Conservation (phyloP, 1,140 invertebrate genomes). For the Conopomorpha cramerella region DNA sequence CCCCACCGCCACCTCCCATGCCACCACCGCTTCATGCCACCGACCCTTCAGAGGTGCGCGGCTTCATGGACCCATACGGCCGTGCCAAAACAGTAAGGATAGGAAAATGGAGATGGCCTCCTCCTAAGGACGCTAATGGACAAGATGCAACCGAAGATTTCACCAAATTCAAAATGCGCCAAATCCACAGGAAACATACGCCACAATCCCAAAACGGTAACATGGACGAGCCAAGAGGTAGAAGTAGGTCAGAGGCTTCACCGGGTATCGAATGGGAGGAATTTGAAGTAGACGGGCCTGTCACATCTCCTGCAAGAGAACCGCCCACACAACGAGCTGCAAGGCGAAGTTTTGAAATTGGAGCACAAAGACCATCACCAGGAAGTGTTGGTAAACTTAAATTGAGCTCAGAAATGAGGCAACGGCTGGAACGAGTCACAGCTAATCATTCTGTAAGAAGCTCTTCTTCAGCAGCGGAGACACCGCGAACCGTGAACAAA, state of each 20-base stretch:
- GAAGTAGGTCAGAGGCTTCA: slow-evolving; percentile 39
- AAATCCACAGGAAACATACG: slow-evolving; percentile 79
- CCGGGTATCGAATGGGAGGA: slow-evolving; percentile 79
- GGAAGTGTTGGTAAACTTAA: slow-evolving; percentile 90
- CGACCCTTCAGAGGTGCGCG: slow-evolving; percentile 76
- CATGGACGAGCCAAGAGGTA: slow-evolving; percentile 34
- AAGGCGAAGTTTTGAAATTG: slow-evolving; percentile 72
- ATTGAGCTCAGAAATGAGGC: slow-evolving; percentile 89
- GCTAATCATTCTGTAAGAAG: slow-evolving; percentile 83
- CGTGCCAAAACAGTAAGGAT: slow-evolving; percentile 93
- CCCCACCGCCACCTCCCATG: slow-evolving; percentile 85
- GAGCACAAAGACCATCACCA: slow-evolving; percentile 76
- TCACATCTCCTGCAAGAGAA: slow-evolving; percentile 26
- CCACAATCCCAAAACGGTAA: slow-evolving; percentile 61
- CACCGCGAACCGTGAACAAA: slow-evolving; percentile 75
- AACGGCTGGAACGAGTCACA: slow-evolving; percentile 86
- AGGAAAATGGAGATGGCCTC: slow-evolving; percentile 96
- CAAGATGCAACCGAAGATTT: slow-evolving; percentile 76
- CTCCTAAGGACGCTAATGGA: slow-evolving; percentile 76
- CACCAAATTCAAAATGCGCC: slow-evolving; percentile 86
- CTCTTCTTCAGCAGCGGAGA: slow-evolving; percentile 71
- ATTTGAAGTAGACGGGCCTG: slow-evolving; percentile 70
- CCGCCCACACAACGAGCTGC: slow-evolving; percentile 34
- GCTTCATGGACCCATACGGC: slow-evolving; percentile 89
- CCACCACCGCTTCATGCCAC: slow-evolving; percentile 79